phyloP scores from a whole-genome alignment of 2,888 invertebrate species.

The Ctenicera cuprea region DNA sequence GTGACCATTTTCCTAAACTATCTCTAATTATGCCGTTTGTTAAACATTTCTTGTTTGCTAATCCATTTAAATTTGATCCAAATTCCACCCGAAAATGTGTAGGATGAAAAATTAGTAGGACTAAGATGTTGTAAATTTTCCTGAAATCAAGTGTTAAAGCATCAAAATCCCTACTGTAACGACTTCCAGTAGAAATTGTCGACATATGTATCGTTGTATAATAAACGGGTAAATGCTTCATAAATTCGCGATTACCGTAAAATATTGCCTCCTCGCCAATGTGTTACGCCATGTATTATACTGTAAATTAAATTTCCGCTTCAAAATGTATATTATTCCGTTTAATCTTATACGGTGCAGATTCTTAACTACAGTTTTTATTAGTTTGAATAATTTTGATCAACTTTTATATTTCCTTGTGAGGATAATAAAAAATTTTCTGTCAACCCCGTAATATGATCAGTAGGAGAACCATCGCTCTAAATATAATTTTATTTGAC shows the following conservation, averaged over 20 bases:
- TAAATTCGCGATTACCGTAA: slow-evolving; percentile 36
- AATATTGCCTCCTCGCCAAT: slow-evolving; percentile 29
- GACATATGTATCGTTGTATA: slow-evolving; percentile 29
- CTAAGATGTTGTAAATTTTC: no score
- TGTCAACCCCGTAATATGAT: no score
- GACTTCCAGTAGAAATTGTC: slow-evolving; percentile 20
- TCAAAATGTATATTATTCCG: no score
- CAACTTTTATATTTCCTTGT: no score
- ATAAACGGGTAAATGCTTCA: slow-evolving; percentile 30
- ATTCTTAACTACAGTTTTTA: no score
- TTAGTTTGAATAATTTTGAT: no score
- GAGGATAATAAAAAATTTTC: no score
- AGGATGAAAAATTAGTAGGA: no score
- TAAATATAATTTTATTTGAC: neutral
- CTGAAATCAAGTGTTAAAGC: no score
- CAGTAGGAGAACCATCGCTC: neutral
- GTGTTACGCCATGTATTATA: slow-evolving; percentile 12
- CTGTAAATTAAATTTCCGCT: neutral
- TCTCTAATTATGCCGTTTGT: slow-evolving; percentile 10
- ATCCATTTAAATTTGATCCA: neutral
- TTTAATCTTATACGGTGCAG: no score
- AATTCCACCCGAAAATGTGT: no score
- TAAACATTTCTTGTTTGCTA: neutral
- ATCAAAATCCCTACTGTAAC: neutral
- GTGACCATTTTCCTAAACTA: slow-evolving; percentile 28